A percentile compares a stretch with the other conserved stretches of the same genome.
Conservation (phyloP, 2,888 invertebrate genomes). For the Yponomeuta cagnagella region DNA sequence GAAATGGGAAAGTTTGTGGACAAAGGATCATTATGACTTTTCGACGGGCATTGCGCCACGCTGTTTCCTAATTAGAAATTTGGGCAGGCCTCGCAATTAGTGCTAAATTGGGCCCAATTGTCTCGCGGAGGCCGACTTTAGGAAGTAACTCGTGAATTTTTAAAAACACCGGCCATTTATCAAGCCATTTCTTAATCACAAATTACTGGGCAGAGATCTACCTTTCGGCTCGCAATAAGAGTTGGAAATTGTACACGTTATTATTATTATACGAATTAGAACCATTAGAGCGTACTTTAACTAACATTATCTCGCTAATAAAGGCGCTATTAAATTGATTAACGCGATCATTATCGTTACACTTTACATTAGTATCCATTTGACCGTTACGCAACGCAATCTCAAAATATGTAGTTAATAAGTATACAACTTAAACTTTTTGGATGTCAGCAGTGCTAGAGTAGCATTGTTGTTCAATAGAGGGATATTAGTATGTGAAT, state of each 20-base stretch:
- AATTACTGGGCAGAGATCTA: background rate
- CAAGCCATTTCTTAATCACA: background rate
- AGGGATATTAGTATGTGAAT: too few relatives aligned
- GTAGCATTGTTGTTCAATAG: too few relatives aligned
- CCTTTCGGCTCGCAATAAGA: background rate
- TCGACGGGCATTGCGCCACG: slow-evolving; percentile 25
- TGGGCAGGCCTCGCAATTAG: slow-evolving; percentile 48
- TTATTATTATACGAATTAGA: background rate
- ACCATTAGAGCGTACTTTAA: background rate
- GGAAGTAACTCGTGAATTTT: slow-evolving; percentile 20
- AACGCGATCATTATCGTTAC: background rate
- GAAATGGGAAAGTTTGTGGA: slow-evolving; percentile 71
- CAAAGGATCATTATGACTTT: slow-evolving; percentile 56
- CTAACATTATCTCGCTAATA: background rate
- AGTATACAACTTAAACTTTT: background rate
- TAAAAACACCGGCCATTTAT: slow-evolving; percentile 3
- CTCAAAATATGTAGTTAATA: background rate
- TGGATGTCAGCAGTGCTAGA: background rate
- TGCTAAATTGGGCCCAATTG: slow-evolving; percentile 44
- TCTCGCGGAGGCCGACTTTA: slow-evolving; percentile 34
- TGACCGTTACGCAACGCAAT: background rate
- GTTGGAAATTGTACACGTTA: background rate
- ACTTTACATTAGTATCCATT: background rate
- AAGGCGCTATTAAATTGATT: background rate
- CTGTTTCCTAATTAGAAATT: slow-evolving; percentile 51